A percentile compares a stretch with the other conserved stretches of the same genome.
Conservation (phyloP, 2,113 vertebrate genomes). For the Verasper variegatus region DNA sequence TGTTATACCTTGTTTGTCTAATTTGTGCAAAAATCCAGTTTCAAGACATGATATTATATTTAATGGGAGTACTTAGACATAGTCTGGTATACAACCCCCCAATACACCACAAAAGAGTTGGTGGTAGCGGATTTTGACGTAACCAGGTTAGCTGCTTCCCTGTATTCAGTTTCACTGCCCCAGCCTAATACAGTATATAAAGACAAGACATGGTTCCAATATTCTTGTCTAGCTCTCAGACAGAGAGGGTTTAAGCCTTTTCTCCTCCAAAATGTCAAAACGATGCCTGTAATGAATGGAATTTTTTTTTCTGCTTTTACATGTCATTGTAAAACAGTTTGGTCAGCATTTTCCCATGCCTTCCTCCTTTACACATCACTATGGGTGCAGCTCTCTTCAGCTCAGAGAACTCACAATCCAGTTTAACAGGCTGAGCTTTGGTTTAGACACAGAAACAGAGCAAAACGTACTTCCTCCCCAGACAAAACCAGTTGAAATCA, state of each 20-base stretch:
- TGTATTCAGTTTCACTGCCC: no score
- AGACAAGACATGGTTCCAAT: background rate
- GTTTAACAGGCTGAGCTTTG: constrained; percentile 68
- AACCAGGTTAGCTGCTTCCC: no score
- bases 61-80: no score
- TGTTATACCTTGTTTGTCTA: no score
- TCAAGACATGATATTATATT: no score
- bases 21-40: no score
- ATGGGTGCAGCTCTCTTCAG: constrained; percentile 53
- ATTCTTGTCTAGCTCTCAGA: background rate
- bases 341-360: constrained; percentile 39
- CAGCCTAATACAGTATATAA: background rate
- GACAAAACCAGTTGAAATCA: constrained; percentile 72
- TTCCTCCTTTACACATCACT: constrained; percentile 17
- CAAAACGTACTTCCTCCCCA: constrained; percentile 55
- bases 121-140: no score
- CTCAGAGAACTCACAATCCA: constrained; percentile 60
- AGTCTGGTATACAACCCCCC: no score
- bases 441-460: constrained; percentile 53
- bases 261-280: background rate
- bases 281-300: background rate
- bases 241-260: background rate
- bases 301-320: constrained; percentile 8
- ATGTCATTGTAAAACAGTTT: constrained; percentile 17
- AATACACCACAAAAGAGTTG: no score